Evolutionary conservation across 2,113 vertebrate genomes (phyloP).

Genomic region (Vanacampus margaritifer): DNA sequence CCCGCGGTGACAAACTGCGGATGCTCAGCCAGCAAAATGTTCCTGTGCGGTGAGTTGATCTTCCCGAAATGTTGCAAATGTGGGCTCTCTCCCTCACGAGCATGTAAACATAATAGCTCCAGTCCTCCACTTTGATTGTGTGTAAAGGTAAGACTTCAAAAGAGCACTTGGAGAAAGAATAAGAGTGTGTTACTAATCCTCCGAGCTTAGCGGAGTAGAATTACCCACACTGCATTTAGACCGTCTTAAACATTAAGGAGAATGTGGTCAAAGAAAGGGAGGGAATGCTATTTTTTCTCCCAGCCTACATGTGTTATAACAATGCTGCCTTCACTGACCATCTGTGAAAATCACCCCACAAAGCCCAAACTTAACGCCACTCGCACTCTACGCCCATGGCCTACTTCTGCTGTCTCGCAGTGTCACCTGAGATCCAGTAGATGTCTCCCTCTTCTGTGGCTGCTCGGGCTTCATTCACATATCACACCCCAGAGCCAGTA

Average conservation of each 20-base stretch:
- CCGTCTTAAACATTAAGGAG: conserved; percentile 42
- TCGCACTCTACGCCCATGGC: conserved; percentile 28
- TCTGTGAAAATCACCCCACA: conserved; percentile 12
- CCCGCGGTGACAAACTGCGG: conserved; percentile 53
- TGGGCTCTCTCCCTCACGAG: conserved; percentile 17
- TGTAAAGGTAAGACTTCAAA: conserved; percentile 64
- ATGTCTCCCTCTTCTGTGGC: conserved; percentile 76
- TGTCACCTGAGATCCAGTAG: conserved; percentile 71
- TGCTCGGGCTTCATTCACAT: conserved; percentile 32
- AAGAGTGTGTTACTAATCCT: conserved; percentile 66
- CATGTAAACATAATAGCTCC: conserved; percentile 53
- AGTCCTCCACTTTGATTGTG: conserved; percentile 52
- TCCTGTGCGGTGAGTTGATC: conserved; percentile 40
- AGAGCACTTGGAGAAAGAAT: conserved; percentile 45
- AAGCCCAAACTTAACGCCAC: conserved; percentile 12
- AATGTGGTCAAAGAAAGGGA: conserved; percentile 26
- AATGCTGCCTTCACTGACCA: background rate
- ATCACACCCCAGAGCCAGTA: conserved; percentile 42
- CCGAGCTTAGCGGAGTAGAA: conserved; percentile 47
- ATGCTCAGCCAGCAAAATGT: conserved; percentile 49
- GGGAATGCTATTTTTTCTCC: conserved; percentile 5
- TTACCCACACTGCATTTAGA: conserved; percentile 56
- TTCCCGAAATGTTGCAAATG: conserved; percentile 47
- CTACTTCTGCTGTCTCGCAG: conserved; percentile 35
- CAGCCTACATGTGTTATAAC: background rate